These are phyloP conservation scores for Apodemus agrarius DNA, from an alignment of 2,797 vertebrate species.

Conservation along the genomic window DNA sequence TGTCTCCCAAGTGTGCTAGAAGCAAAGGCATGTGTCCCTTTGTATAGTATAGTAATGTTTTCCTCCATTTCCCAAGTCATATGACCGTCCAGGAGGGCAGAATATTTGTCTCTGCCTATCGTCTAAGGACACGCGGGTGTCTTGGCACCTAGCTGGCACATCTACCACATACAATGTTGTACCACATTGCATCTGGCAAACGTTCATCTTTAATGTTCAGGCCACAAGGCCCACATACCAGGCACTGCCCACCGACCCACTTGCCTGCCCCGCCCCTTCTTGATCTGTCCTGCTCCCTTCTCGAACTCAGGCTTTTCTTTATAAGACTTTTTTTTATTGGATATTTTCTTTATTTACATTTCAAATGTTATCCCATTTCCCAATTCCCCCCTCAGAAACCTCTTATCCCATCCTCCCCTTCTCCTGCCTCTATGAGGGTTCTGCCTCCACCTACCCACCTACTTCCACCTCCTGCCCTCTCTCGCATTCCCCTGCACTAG, in stretches of 20 bases:
- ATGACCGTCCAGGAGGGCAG: not conserved
- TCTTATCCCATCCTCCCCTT: too few species aligned
- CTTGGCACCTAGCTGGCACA: not conserved
- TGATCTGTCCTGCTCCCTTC: too few species aligned
- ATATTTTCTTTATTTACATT: too few species aligned
- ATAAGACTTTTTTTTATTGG: too few species aligned
- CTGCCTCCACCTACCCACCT: too few species aligned
- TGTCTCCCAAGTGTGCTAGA: not conserved
- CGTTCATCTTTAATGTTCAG: not conserved
- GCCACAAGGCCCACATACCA: not conserved
- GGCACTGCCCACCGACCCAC: not conserved
- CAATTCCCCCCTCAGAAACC: too few species aligned
- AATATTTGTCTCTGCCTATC: not conserved
- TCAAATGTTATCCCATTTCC: too few species aligned
- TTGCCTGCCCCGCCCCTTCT: not conserved
- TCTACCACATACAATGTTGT: fast-evolving
- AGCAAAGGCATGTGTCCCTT: not conserved
- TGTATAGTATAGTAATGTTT: not conserved
- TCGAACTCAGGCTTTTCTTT: too few species aligned
- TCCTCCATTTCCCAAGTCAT: not conserved
- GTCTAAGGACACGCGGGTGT: not conserved
- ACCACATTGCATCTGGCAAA: not conserved
- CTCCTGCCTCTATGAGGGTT: too few species aligned
- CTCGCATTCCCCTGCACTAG: too few species aligned
- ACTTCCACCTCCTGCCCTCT: too few species aligned